A percentile compares a stretch with the other conserved stretches of the same genome.
These are phyloP conservation scores for Sinodicranocentrus sp. DNA, from an alignment of 2,888 invertebrate genomes.

Conservation along the genomic window DNA sequence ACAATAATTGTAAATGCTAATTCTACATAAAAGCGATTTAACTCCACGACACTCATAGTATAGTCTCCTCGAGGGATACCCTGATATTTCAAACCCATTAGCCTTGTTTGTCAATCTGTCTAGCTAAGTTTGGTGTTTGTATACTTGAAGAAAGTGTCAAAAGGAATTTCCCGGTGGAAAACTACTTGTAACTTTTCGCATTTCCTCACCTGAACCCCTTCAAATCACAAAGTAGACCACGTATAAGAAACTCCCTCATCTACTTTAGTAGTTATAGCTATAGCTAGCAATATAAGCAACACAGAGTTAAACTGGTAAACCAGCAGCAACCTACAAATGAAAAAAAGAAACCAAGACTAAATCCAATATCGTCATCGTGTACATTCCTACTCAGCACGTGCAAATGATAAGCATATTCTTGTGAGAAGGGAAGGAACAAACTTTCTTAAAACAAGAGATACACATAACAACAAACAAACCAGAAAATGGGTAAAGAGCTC, in stretches of 20 bases:
- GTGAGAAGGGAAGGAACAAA: no score
- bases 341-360: neutral
- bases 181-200: slow-evolving; percentile 39
- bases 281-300: no score
- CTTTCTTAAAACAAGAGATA: slow-evolving; percentile 40
- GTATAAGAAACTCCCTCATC: neutral
- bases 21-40: no score
- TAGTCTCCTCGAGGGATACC: no score
- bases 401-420: slow-evolving; percentile 31
- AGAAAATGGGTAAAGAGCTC: slow-evolving; percentile 58
- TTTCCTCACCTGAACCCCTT: neutral
- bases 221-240: slow-evolving; percentile 1
- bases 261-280: no score
- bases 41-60: no score
- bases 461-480: slow-evolving; percentile 10
- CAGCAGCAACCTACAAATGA: neutral
- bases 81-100: no score
- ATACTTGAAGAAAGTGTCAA: slow-evolving; percentile 36
- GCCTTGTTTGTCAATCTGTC: no score
- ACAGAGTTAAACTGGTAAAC: neutral
- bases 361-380: slow-evolving; percentile 13
- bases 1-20: no score
- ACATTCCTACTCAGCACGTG: slow-evolving; percentile 55
- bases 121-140: slow-evolving; percentile 7
- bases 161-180: slow-evolving; percentile 35